Evolutionary conservation across 2,113 vertebrate species (phyloP).

Genomic region (Ariopsis seemanni): DNA sequence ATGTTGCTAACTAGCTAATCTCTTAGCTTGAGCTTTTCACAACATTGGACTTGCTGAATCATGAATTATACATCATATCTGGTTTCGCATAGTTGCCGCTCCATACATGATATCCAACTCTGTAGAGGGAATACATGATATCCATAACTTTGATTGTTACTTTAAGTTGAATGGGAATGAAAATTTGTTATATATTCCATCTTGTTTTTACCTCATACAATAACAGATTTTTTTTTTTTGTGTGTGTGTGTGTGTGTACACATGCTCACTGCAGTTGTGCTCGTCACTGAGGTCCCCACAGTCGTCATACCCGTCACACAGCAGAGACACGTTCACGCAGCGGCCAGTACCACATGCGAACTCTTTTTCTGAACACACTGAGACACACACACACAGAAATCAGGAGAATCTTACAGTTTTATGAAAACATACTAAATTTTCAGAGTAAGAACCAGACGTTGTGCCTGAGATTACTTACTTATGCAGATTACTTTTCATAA

Average conservation of each 20-base stretch:
- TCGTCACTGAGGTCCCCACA: conserved; percentile 96
- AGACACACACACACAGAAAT: not conserved
- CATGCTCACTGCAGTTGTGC: conserved; percentile 82
- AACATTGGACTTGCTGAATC: no score
- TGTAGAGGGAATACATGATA: no score
- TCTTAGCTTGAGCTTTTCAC: no score
- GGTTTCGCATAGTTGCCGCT: no score
- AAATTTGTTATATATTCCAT: no score
- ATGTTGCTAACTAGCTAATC: no score
- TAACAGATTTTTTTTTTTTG: no score
- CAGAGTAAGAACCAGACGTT: not conserved
- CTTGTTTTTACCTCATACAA: no score
- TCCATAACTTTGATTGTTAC: no score
- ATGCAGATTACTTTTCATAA: not conserved
- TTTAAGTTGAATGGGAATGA: no score
- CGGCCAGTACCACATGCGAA: conserved; percentile 87
- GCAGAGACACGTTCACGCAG: conserved; percentile 78
- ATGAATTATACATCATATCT: no score
- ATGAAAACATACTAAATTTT: not conserved
- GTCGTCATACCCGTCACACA: conserved; percentile 94
- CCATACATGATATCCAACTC: no score
- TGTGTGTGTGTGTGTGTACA: conserved; percentile 16
- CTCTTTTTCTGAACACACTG: conserved; percentile 79
- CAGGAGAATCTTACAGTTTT: not conserved
- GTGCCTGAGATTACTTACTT: not conserved